Evolutionary conservation across 2,888 invertebrate genomes (phyloP), one percentile per base, ranked within the genome.

Genomic region (Drosophila fulvimacula): DNA sequence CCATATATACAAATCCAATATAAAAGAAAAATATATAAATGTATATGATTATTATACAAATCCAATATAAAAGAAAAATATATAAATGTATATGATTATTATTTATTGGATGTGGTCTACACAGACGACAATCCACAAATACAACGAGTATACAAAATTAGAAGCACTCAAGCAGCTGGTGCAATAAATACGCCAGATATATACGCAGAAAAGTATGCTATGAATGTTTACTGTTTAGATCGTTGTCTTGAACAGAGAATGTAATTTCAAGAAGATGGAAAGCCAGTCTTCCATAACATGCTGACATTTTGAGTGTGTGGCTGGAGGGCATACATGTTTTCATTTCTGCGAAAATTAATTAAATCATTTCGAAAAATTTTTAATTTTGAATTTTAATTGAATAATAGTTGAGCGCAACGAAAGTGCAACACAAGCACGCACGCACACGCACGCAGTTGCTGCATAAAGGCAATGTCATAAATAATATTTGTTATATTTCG

Each of bases 361-460:
- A 73, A 73, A 69, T 63, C 34, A 48, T 62, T 59, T 61, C 58
- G 69, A 63, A 62, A 73, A 62, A 42, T 49, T 76, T 58, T 68
- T 73, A 58, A 30, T 53, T 65, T 69, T 67, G n/a, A 59, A 69
- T 71, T 81, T 68, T 66, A 72, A 52, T 63, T 55, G 27, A 41
- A 61, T 64, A 42, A 66, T 60, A 60, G 61, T 53, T 19, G 39
- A 34, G 36, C 36, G 53, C 39, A 51, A 15, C n/a, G 15, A 11
- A 61, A 49, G 4, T 61, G 24, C 39, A 61, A 3, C 27, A n/a
- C 9, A n/a, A 24, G 1, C 41, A 51, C 7, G 32, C 44, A 57
- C 15, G n/a, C 42, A 63, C 44, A 62, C 17, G 30, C 30, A 53
- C n/a, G 51, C 36, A 36, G 15, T 36, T 21, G 15, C 11, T 36